These are phyloP conservation scores for Lanistes nyassanus DNA, from an alignment of 1,140 invertebrate species.

Conservation along the genomic window DNA sequence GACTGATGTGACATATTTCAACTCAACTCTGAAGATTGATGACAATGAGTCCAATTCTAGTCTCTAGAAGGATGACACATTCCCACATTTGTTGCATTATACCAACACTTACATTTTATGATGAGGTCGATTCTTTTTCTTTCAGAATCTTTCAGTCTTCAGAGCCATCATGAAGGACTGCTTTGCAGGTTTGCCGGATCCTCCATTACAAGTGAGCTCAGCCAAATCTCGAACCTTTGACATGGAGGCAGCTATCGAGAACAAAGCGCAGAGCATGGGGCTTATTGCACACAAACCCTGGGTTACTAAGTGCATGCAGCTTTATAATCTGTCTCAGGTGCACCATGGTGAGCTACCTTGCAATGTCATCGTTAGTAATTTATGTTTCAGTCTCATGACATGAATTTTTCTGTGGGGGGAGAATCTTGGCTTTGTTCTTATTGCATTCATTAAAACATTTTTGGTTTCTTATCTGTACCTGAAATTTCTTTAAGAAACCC, in stretches of 20 bases:
- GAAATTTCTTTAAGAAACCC: too few species aligned
- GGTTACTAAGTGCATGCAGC: conserved; percentile 63
- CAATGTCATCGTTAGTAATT: not conserved
- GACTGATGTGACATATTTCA: too few species aligned
- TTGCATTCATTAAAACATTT: not conserved
- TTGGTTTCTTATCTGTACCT: not conserved
- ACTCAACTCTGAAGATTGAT: too few species aligned
- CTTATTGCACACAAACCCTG: conserved; percentile 63
- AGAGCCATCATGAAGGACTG: conserved; percentile 61
- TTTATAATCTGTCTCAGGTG: conserved; percentile 60
- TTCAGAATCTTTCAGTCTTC: conserved; percentile 58
- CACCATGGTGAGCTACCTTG: conserved; percentile 54
- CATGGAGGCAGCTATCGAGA: conserved; percentile 57
- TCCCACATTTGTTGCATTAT: too few species aligned
- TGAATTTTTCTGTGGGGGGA: not conserved
- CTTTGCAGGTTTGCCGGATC: conserved; percentile 60
- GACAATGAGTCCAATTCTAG: too few species aligned
- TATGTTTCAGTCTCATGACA: not conserved
- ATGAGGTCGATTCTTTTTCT: not conserved
- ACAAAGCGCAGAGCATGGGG: conserved; percentile 53
- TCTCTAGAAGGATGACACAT: too few species aligned
- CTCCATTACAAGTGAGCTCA: conserved; percentile 47
- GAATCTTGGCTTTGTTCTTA: not conserved
- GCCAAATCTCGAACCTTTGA: conserved; percentile 49
- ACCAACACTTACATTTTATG: too few species aligned